Conservation (phyloP, 2,888 invertebrate genomes). For the Campoplex nolae region DNA sequence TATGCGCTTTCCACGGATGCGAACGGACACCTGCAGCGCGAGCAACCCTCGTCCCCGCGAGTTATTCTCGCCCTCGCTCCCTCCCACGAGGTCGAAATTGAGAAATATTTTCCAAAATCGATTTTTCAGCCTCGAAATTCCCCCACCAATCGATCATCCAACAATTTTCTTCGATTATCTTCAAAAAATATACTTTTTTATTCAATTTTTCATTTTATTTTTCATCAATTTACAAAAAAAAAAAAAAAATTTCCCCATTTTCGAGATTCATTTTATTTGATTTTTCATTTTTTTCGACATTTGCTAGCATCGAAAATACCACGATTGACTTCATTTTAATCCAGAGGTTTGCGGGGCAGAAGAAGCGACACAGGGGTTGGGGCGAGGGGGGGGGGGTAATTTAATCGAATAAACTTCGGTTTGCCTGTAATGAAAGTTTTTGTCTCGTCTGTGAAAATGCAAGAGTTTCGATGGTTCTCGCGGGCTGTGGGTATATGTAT, state of each 20-base stretch:
- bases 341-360: too few species aligned
- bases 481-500: neutral
- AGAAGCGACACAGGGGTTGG: too few species aligned
- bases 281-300: too few species aligned
- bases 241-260: too few species aligned
- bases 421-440: conserved; percentile 56
- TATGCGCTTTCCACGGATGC: conserved; percentile 74
- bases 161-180: too few species aligned
- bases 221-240: too few species aligned
- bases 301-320: too few species aligned
- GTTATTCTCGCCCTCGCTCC: conserved; percentile 8
- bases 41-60: conserved; percentile 9
- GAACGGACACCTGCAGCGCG: conserved; percentile 65
- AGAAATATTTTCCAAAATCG: neutral
- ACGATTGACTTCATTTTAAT: too few species aligned
- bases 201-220: too few species aligned
- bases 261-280: too few species aligned
- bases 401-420: conserved; percentile 63
- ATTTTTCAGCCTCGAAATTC: neutral
- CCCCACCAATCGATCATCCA: neutral
- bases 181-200: too few species aligned
- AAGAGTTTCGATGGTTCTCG: conserved; percentile 26
- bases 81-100: neutral
- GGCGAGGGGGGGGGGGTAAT: neutral
- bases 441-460: conserved; percentile 62